Evolutionary conservation across 2,888 invertebrate species (phyloP).

Genomic region (Drosophila falleni): DNA sequence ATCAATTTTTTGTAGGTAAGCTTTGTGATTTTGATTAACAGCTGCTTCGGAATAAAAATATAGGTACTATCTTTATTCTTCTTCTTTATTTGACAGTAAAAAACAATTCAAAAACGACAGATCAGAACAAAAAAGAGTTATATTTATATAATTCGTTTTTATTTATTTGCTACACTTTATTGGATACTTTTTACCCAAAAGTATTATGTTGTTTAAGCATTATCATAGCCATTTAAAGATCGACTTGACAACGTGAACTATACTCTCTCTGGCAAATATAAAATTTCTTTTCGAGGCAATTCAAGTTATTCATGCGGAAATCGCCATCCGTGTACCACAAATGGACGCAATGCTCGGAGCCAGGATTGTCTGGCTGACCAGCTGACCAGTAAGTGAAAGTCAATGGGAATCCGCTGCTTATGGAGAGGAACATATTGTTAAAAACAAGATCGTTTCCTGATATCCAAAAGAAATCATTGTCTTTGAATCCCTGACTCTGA

Average conservation of each 20-base stretch:
- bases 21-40: not conserved
- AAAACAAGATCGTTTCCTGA: slow-evolving; percentile 23
- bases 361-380: slow-evolving; percentile 31
- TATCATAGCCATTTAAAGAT: not conserved
- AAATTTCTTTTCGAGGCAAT: not conserved
- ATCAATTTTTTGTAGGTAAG: not conserved
- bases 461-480: slow-evolving; percentile 20
- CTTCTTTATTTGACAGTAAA: not conserved
- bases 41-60: not conserved
- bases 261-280: slow-evolving; percentile 14
- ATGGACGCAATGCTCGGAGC: slow-evolving; percentile 25
- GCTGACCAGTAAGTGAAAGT: not conserved
- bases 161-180: not conserved
- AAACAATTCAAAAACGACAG: not conserved
- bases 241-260: not conserved
- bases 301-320: slow-evolving; percentile 37
- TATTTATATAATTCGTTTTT: not conserved
- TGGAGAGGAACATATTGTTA: not conserved
- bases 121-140: not conserved
- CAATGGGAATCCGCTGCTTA: slow-evolving; percentile 20
- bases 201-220: not conserved
- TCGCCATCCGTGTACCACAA: not conserved
- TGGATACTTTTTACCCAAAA: not conserved
- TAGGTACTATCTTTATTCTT: not conserved
- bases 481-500: not conserved